These are phyloP conservation scores for Petrophora chlorosata DNA, from an alignment of 2,888 invertebrate genomes.

Conservation along the genomic window DNA sequence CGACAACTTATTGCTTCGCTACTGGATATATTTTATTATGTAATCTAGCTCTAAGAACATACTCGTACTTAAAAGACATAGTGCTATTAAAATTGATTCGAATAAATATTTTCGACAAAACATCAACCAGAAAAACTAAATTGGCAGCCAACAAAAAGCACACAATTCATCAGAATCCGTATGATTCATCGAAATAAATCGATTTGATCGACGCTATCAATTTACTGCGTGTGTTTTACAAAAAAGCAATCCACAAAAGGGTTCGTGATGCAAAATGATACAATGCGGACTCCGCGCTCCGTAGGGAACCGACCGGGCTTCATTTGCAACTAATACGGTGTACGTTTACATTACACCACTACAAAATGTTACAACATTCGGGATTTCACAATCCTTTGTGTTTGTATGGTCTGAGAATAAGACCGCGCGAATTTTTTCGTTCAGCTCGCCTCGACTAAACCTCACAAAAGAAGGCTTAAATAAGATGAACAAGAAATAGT, in stretches of 20 bases:
- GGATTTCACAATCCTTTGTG: slow-evolving; percentile 22
- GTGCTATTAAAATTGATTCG: slow-evolving; percentile 1
- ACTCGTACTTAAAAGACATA: slow-evolving; percentile 5
- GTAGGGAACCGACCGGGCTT: slow-evolving; percentile 58
- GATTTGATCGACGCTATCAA: slow-evolving; percentile 60
- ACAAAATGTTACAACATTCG: slow-evolving; percentile 37
- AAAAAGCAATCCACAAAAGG: slow-evolving; percentile 64
- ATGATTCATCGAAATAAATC: slow-evolving; percentile 68
- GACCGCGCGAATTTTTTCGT: slow-evolving; percentile 5
- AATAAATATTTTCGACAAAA: slow-evolving; percentile 19
- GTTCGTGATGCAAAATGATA: slow-evolving; percentile 58
- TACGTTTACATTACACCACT: slow-evolving; percentile 47
- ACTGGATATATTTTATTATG: slow-evolving; percentile 15
- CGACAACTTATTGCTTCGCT: slow-evolving; percentile 16
- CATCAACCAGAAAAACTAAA: slow-evolving; percentile 34
- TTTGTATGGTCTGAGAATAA: slow-evolving; percentile 1
- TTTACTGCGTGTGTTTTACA: slow-evolving; percentile 49
- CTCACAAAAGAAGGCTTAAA: neutral
- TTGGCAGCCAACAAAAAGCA: slow-evolving; percentile 38
- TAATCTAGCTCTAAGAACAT: slow-evolving; percentile 15
- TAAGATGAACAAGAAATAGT: slow-evolving; percentile 3
- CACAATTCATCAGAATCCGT: slow-evolving; percentile 44
- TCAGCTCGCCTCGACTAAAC: neutral
- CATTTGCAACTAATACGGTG: slow-evolving; percentile 63
- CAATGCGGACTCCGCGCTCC: slow-evolving; percentile 51